phyloP scores from a whole-genome alignment of 1,140 invertebrate species.

The Delia radicum region DNA sequence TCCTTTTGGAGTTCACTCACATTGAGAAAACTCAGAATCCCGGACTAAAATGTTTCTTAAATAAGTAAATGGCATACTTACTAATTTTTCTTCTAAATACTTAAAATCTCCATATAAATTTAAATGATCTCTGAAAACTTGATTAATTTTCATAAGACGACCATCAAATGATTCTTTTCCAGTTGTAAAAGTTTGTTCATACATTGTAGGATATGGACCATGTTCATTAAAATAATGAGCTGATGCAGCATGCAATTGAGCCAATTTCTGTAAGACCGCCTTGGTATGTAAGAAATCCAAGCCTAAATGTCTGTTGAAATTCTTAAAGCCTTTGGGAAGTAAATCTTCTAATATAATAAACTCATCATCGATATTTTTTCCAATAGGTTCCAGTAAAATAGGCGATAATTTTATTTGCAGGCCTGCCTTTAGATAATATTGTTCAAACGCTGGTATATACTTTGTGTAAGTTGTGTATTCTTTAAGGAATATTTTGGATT shows the following conservation, averaged over 20 bases:
- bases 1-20: too few species aligned
- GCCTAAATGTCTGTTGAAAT: conserved; percentile 58
- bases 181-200: neutral
- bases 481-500: conserved; percentile 44
- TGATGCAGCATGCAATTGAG: conserved; percentile 61
- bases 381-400: conserved; percentile 32
- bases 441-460: conserved; percentile 41
- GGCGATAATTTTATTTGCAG: conserved; percentile 36
- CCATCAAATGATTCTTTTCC: neutral
- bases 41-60: too few species aligned
- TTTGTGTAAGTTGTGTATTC: conserved; percentile 37
- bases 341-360: conserved; percentile 61
- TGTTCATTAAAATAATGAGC: conserved; percentile 41
- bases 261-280: conserved; percentile 59
- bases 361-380: conserved; percentile 19
- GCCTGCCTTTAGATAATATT: conserved; percentile 43
- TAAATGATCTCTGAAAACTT: conserved; percentile 9
- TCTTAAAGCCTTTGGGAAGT: conserved; percentile 57
- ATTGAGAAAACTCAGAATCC: too few species aligned
- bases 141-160: neutral
- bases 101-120: neutral
- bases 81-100: conserved; percentile 11
- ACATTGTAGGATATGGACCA: conserved; percentile 29
- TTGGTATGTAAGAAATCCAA: conserved; percentile 59
- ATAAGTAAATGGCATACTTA: too few species aligned